Evolutionary conservation across 2,113 vertebrate genomes (phyloP).

Genomic region (Vulpes vulpes): DNA sequence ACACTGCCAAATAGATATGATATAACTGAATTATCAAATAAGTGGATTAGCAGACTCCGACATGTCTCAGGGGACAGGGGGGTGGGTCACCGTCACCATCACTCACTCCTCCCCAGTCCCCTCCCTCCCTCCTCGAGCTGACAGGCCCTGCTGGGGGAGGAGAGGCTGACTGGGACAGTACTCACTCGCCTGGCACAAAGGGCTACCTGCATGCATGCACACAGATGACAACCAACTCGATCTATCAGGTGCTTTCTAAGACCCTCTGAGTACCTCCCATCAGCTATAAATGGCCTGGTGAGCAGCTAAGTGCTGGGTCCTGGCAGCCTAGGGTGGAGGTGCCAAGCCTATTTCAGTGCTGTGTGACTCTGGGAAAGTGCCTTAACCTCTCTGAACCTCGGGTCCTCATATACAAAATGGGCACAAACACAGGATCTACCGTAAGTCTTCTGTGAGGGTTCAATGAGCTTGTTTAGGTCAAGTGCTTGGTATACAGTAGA

Average conservation of each 20-base stretch:
- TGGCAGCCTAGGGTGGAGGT: fast-evolving
- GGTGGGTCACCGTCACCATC: not conserved
- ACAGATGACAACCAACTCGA: not conserved
- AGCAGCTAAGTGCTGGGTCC: not conserved
- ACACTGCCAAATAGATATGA: slow-evolving; percentile 25
- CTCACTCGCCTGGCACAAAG: not conserved
- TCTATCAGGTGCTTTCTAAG: not conserved
- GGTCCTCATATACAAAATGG: not conserved
- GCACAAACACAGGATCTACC: not conserved
- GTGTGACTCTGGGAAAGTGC: not conserved
- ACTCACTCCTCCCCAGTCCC: not conserved
- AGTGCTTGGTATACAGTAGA: not conserved
- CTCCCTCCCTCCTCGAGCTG: not conserved
- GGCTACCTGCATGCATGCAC: fast-evolving
- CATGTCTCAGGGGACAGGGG: slow-evolving; percentile 45
- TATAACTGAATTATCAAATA: slow-evolving; percentile 71
- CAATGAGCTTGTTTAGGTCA: not conserved
- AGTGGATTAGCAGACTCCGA: slow-evolving; percentile 57
- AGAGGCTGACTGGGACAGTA: not conserved
- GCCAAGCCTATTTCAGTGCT: not conserved
- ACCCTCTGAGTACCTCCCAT: not conserved
- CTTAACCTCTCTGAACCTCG: slow-evolving; percentile 30
- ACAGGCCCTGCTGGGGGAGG: not conserved
- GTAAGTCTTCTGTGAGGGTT: not conserved
- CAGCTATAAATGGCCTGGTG: not conserved